A percentile compares a stretch with the other conserved stretches of the same genome.
These are phyloP conservation scores for Lycaon pictus DNA, from an alignment of 2,113 vertebrate genomes.

Conservation along the genomic window DNA sequence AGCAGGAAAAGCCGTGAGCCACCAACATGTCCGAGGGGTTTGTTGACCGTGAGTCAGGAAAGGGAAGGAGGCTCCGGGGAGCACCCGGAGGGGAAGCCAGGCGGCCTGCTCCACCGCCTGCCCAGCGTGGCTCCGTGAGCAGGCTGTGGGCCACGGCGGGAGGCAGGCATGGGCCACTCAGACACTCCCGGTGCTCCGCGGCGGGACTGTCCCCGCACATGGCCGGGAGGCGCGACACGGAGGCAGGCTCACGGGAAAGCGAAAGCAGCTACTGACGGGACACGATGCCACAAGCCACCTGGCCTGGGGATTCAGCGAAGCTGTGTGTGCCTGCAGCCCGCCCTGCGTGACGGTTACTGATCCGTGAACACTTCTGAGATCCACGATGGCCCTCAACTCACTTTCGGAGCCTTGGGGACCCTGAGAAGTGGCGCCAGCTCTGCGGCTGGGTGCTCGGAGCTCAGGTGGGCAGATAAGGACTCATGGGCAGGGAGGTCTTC, in stretches of 20 bases:
- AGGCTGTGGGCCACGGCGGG: not conserved
- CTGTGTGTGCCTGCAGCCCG: fast-evolving
- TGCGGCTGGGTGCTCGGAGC: not conserved
- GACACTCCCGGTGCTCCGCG: not conserved
- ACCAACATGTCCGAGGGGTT: not conserved
- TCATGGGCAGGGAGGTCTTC: not conserved
- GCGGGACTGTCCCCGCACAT: fast-evolving
- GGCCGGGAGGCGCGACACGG: too few relatives aligned
- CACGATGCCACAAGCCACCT: fast-evolving
- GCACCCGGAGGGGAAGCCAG: not conserved
- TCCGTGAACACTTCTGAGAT: not conserved
- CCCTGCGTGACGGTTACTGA: not conserved
- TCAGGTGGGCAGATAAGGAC: not conserved
- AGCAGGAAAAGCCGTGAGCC: not conserved
- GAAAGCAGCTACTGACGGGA: too few relatives aligned
- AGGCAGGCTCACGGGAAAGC: not conserved
- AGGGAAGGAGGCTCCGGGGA: not conserved
- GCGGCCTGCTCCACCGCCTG: fast-evolving
- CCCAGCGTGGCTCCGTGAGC: not conserved
- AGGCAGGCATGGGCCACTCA: fast-evolving
- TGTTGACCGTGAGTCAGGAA: not conserved
- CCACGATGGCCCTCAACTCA: fast-evolving
- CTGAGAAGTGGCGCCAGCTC: not conserved
- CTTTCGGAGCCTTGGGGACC: not conserved
- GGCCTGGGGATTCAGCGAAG: not conserved